Percentiles rank a stretch among this genome's conserved stretches.
phyloP scores from a whole-genome alignment of 2,888 invertebrate species.

The Drosophila ustulata region DNA sequence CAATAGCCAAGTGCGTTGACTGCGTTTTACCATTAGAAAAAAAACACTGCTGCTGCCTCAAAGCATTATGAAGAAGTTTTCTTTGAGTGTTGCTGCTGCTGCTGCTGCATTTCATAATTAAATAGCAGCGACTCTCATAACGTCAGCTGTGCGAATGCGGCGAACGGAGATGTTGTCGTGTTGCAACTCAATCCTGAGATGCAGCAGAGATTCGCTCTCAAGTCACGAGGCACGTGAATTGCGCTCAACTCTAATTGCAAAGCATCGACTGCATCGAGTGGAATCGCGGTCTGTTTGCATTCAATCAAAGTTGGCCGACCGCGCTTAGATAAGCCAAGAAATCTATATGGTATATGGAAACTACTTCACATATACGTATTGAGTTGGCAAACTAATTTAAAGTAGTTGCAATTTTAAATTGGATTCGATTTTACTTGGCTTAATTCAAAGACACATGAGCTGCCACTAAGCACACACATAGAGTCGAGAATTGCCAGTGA shows the following conservation, averaged over 20 bases:
- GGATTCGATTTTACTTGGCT: conserved; percentile 22
- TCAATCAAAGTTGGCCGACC: conserved; percentile 59
- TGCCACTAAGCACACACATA: neutral
- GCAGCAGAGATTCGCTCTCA: neutral
- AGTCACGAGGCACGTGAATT: neutral
- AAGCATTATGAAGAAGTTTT: conserved; percentile 46
- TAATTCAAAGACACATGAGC: neutral
- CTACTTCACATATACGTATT: neutral
- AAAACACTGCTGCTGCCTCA: conserved; percentile 30
- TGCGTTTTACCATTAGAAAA: conserved; percentile 47
- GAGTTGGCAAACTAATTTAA: conserved; percentile 45
- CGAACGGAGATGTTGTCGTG: conserved; percentile 2
- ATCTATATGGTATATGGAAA: conserved; percentile 9
- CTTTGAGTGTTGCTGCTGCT: conserved; percentile 38
- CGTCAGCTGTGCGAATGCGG: conserved; percentile 38
- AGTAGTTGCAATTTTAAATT: conserved; percentile 44
- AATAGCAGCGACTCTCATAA: conserved; percentile 12
- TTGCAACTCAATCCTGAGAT: neutral
- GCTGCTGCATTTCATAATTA: conserved; percentile 16
- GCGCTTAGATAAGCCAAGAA: conserved; percentile 27
- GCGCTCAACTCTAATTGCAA: conserved; percentile 9
- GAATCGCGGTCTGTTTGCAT: conserved; percentile 48
- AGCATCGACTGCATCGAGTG: conserved; percentile 20
- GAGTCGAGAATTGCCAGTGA: neutral
- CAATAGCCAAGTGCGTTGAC: conserved; percentile 46